phyloP scores from a whole-genome alignment of 2,888 invertebrate species.

The Meiosimyza platycephala region DNA sequence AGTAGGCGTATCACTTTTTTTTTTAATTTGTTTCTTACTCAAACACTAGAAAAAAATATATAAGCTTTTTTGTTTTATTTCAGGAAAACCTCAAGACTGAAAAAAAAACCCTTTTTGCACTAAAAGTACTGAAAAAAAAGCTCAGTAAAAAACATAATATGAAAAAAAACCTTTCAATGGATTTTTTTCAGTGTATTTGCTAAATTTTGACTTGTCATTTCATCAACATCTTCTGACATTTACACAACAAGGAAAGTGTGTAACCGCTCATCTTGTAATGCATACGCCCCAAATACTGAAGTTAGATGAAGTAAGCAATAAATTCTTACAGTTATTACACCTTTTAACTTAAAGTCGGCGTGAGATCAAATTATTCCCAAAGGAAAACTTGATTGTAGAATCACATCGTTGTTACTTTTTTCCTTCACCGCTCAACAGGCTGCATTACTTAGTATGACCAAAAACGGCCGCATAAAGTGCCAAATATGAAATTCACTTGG shows the following conservation, averaged over 20 bases:
- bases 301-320: conserved; percentile 53
- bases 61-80: too few species aligned
- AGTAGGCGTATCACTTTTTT: too few species aligned
- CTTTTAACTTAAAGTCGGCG: conserved; percentile 57
- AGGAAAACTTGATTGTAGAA: neutral
- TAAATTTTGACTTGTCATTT: conserved; percentile 2
- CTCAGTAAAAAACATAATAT: too few species aligned
- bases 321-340: conserved; percentile 60
- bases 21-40: too few species aligned
- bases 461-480: neutral
- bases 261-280: conserved; percentile 11
- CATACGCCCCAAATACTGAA: conserved; percentile 45
- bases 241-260: neutral
- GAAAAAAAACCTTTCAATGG: too few species aligned
- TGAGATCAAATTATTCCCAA: conserved; percentile 42
- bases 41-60: too few species aligned
- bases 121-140: too few species aligned
- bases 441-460: neutral
- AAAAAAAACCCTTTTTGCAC: too few species aligned
- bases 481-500: neutral
- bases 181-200: too few species aligned
- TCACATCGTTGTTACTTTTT: neutral
- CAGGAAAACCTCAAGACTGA: too few species aligned
- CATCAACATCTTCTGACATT: neutral
- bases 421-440: neutral